phyloP scores from a whole-genome alignment of 2,888 invertebrate species.

The Calliopum simillimum region DNA sequence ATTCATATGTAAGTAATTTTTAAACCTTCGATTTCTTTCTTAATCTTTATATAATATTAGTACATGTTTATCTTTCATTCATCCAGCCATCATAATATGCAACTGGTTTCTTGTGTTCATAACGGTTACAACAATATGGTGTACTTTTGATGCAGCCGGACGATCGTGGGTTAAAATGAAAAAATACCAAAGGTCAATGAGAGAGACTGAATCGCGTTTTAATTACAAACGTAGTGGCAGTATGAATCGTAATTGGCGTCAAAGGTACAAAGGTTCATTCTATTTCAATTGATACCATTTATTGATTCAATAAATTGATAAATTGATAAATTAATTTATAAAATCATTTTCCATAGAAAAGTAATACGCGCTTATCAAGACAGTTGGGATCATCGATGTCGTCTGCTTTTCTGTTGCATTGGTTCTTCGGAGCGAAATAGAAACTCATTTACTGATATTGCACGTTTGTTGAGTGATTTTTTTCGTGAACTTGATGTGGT shows the following conservation, averaged over 20 bases:
- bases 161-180: constrained; percentile 92
- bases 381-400: constrained; percentile 87
- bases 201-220: constrained; percentile 80
- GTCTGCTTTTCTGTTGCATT: constrained; percentile 85
- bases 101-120: constrained; percentile 81
- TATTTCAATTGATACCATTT: too few species aligned
- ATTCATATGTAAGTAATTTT: constrained; percentile 74
- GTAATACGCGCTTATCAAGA: constrained; percentile 88
- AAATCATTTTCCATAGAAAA: constrained; percentile 72
- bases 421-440: constrained; percentile 79
- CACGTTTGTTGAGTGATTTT: constrained; percentile 84
- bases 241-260: constrained; percentile 84
- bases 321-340: neutral
- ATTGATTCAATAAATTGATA: too few species aligned
- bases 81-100: constrained; percentile 78
- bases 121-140: constrained; percentile 83
- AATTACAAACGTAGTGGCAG: constrained; percentile 83
- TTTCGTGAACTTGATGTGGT: constrained; percentile 90
- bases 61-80: constrained; percentile 5
- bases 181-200: constrained; percentile 84
- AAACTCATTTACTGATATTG: constrained; percentile 88
- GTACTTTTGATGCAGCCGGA: constrained; percentile 88
- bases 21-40: neutral
- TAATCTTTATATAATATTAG: neutral
- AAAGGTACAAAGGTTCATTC: constrained; percentile 80